Evolutionary conservation across 2,797 vertebrate species (phyloP).

Genomic region (Sphaeramia orbicularis): DNA sequence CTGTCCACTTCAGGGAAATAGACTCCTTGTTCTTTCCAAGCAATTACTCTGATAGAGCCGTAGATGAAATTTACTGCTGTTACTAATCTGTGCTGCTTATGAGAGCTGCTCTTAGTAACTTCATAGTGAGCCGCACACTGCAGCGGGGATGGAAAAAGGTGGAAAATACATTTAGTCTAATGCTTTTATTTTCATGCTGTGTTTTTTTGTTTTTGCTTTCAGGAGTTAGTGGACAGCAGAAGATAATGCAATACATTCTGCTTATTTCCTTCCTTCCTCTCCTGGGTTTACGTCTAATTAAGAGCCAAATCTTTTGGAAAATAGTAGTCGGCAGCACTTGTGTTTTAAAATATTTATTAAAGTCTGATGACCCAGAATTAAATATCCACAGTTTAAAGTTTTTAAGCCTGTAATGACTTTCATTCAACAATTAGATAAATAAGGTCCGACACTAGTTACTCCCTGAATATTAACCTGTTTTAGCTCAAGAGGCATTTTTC

Average conservation of each 20-base stretch:
- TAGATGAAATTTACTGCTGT: slow-evolving; percentile 44
- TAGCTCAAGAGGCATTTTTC: too few species aligned
- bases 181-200: too few species aligned
- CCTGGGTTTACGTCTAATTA: slow-evolving; percentile 10
- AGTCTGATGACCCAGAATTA: slow-evolving; percentile 2
- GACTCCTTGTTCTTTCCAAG: slow-evolving; percentile 51
- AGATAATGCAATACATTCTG: background rate
- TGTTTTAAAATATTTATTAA: slow-evolving; percentile 11
- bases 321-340: background rate
- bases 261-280: background rate
- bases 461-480: too few species aligned
- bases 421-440: background rate
- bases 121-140: background rate
- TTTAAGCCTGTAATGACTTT: slow-evolving; percentile 3
- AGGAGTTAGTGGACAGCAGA: background rate
- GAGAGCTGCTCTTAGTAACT: slow-evolving; percentile 10
- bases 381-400: background rate
- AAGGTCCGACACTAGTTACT: too few species aligned
- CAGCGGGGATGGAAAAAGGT: too few species aligned
- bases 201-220: too few species aligned
- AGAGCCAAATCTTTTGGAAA: background rate
- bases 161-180: too few species aligned
- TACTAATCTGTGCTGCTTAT: slow-evolving; percentile 41
- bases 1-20: slow-evolving; percentile 43
- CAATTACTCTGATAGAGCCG: slow-evolving; percentile 58